Evolutionary conservation across 2,113 vertebrate genomes (phyloP), one percentile per base, ranked within the genome.

Genomic region (Mormoops blainvillei): DNA sequence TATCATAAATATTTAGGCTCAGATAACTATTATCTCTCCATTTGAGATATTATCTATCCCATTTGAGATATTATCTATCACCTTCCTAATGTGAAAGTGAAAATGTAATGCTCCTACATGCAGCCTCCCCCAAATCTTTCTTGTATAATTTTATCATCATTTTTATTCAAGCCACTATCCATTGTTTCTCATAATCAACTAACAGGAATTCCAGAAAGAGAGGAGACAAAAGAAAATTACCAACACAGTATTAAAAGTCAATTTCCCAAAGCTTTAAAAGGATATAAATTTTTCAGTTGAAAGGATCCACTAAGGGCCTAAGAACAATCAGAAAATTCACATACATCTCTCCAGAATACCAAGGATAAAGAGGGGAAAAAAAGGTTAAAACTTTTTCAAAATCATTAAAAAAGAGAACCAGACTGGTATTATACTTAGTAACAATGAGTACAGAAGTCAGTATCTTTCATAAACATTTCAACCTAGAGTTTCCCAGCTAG

Each of bases 101-200:
- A 41, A 26, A 86, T 33, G 24, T 63, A 48, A 6, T 11, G 63
- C 28, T 86, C 36, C 67, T 73, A 52, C 24, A 74, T 54, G 58
- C 14, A 77, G 33, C 31, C 5, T 36, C 7, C 50, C 18, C 36
- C 65, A 45, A 74, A 50, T 61, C 8, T 88, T 89, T 48, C 67
- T 82, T 52, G 7, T n/a, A 81, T 24, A 68, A 89, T 68, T 94
- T 91, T 54, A 54, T 48, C 33, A 67, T 61, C 13, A 71, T 83
- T 87, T 83, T 94, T 68, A 94, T 12, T 76, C 73, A 83, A 87
- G 50, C 16, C 16, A 68, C 12, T 84, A 91, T 28, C 38, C n/a
- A 71, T 9, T 85, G 67, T 76, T 97, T 96, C 83, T 77, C 89
- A 96, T 31, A 89, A 81, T 86, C 31, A 90, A 58, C 50, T 54